These are phyloP conservation scores for Cryptoblepharus egeriae DNA, from an alignment of 2,797 vertebrate species.

Conservation along the genomic window DNA sequence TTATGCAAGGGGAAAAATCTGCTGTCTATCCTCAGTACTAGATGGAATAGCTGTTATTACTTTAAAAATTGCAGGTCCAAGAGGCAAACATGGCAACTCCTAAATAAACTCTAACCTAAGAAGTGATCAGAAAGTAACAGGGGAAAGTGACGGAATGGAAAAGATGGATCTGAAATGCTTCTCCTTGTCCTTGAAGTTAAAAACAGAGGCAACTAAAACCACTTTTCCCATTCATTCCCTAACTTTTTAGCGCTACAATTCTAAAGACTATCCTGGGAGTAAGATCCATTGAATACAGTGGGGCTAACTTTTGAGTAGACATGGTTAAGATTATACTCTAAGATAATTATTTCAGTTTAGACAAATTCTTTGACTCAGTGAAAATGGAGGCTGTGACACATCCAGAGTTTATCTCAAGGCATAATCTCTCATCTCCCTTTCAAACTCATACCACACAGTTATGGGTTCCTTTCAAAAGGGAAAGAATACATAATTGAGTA, in stretches of 20 bases:
- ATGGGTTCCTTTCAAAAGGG: too few species aligned
- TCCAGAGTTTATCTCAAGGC: too few species aligned
- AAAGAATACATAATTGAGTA: too few species aligned
- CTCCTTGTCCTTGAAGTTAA: background rate
- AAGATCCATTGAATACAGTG: too few species aligned
- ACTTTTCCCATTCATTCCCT: background rate
- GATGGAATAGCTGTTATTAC: background rate
- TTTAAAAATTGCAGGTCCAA: background rate
- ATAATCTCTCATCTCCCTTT: too few species aligned
- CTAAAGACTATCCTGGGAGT: too few species aligned
- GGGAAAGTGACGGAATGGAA: background rate
- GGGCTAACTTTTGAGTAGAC: too few species aligned
- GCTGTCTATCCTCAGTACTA: background rate
- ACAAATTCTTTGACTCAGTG: background rate
- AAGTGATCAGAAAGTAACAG: background rate
- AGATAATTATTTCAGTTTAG: background rate
- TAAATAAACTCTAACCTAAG: background rate
- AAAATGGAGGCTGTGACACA: background rate
- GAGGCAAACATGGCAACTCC: background rate
- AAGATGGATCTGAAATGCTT: background rate
- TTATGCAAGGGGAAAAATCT: background rate
- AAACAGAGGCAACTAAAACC: background rate
- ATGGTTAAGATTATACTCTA: too few species aligned
- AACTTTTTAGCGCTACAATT: too few species aligned
- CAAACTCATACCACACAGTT: too few species aligned